These are phyloP conservation scores for Halcyon chelicuti DNA, from an alignment of 2,797 vertebrate genomes.

Conservation along the genomic window DNA sequence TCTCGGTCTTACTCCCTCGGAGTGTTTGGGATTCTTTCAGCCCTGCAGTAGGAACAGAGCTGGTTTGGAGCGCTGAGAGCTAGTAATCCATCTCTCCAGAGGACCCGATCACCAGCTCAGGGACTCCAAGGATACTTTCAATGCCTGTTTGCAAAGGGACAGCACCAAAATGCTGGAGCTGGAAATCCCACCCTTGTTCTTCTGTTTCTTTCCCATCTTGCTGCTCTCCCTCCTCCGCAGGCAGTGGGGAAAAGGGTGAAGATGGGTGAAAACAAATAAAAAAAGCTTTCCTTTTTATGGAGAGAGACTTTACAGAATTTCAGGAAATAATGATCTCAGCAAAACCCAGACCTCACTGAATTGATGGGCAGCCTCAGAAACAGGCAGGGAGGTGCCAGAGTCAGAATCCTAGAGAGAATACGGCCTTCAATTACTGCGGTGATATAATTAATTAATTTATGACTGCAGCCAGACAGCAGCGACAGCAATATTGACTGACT, in stretches of 20 bases:
- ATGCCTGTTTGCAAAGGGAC: not conserved
- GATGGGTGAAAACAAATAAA: not conserved
- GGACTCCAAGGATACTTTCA: not conserved
- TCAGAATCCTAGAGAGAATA: slow-evolving; percentile 23
- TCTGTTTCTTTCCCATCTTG: not conserved
- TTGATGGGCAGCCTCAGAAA: slow-evolving; percentile 45
- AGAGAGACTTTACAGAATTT: not conserved
- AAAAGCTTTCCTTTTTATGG: not conserved
- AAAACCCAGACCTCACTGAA: not conserved
- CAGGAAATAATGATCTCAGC: slow-evolving; percentile 22
- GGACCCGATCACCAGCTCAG: rapidly evolving
- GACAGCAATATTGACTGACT: slow-evolving; percentile 74
- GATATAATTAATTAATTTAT: slow-evolving; percentile 76
- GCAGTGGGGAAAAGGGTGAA: not conserved
- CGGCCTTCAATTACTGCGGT: slow-evolving; percentile 50
- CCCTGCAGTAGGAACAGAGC: not conserved
- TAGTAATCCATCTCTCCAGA: not conserved
- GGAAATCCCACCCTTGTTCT: not conserved
- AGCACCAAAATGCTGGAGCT: not conserved
- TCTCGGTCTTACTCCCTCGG: not conserved
- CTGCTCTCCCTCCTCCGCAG: not conserved
- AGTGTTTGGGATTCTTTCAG: not conserved
- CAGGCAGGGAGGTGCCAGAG: slow-evolving; percentile 45
- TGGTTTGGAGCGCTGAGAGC: not conserved
- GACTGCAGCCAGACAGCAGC: slow-evolving; percentile 50